phyloP scores from a whole-genome alignment of 2,888 invertebrate genomes.

The Villa cingulata region DNA sequence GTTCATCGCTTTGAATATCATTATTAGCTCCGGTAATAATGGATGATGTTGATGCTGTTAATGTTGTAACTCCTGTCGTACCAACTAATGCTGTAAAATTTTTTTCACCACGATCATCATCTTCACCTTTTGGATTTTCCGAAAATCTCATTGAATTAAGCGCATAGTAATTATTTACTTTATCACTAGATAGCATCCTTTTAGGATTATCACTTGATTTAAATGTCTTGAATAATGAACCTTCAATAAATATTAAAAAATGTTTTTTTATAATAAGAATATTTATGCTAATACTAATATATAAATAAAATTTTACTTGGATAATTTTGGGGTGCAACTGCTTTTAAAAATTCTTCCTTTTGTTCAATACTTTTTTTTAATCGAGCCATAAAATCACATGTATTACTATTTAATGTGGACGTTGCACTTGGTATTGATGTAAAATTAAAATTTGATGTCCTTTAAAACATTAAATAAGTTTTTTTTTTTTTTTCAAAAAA shows the following conservation, averaged over 20 bases:
- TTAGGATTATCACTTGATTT: background rate
- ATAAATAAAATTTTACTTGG: background rate
- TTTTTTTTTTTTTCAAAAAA: background rate
- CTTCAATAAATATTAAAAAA: background rate
- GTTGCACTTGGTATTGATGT: background rate
- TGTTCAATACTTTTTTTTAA: slow-evolving; percentile 74
- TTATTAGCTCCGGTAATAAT: background rate
- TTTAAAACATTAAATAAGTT: background rate
- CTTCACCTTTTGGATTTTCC: background rate
- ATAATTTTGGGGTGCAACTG: slow-evolving; percentile 37
- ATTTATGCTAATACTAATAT: no score
- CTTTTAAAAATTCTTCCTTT: slow-evolving; percentile 70
- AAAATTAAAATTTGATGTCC: background rate
- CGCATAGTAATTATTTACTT: background rate
- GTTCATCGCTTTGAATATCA: background rate
- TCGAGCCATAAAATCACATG: slow-evolving; percentile 45
- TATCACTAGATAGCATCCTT: background rate
- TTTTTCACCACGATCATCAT: background rate
- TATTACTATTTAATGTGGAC: slow-evolving; percentile 19
- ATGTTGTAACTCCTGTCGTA: background rate
- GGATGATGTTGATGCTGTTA: background rate
- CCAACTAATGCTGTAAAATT: background rate
- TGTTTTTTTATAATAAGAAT: no score
- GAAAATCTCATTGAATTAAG: background rate
- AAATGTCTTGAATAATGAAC: background rate